Conservation (phyloP, 2,888 invertebrate genomes). For the Pristionchus exspectatus region DNA sequence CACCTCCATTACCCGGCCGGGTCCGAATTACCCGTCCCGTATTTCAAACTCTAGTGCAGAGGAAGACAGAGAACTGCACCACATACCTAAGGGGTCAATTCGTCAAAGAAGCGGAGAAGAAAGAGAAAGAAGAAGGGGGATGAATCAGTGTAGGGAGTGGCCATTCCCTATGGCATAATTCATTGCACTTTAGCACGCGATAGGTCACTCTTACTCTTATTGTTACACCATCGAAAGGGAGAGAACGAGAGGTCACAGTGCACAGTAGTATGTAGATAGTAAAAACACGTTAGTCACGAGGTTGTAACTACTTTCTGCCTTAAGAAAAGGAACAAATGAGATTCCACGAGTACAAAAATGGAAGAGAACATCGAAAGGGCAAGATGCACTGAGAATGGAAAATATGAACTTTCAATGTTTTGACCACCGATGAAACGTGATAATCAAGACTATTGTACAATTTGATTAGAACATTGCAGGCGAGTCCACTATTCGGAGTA, state of each 20-base stretch:
- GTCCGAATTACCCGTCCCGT: too few relatives aligned
- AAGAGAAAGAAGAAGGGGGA: not conserved
- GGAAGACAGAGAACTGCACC: not conserved
- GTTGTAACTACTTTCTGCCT: not conserved
- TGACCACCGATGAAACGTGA: not conserved
- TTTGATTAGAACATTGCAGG: not conserved
- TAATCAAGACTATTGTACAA: not conserved
- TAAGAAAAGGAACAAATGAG: not conserved
- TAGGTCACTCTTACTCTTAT: not conserved
- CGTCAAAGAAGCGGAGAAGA: not conserved
- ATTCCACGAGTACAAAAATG: not conserved
- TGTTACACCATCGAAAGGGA: not conserved
- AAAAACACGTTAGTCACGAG: not conserved
- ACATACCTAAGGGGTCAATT: not conserved
- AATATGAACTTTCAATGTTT: not conserved
- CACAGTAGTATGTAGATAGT: not conserved
- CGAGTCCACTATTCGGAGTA: constrained; percentile 47
- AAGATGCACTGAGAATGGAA: not conserved
- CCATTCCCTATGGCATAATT: not conserved
- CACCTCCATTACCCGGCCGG: too few relatives aligned
- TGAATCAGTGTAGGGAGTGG: constrained; percentile 2
- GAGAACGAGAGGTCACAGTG: not conserved
- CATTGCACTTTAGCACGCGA: not conserved
- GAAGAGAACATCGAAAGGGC: not conserved
- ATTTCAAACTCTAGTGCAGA: too few relatives aligned